Base-by-base conservation (phyloP, 2,113 vertebrate genomes). In the Setophaga coronata region DNA sequence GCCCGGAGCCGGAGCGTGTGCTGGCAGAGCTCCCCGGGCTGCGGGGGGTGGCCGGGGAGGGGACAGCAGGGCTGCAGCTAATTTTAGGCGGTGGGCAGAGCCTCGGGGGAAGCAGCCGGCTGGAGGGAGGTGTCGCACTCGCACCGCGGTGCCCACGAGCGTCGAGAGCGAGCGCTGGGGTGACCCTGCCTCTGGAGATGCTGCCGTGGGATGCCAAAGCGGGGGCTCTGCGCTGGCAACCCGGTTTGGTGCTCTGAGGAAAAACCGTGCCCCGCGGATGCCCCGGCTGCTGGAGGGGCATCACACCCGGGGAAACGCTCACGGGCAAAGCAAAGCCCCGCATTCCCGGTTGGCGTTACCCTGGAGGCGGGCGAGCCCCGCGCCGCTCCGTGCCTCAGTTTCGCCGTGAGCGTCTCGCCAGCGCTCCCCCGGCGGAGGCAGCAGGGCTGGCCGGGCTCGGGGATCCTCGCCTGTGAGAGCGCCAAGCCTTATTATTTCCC, bases 401-500 rank as follows among this genome's bases (percentile, higher is more conserved):
- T 90, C 89, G 33, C 70, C n/a, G 10, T 0, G 18, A 23, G n/a
- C 10, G 20, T 91, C 89, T 58, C 4, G 34, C 66, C 21, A 43
- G 66, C 42, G 69, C 87, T 89, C 24, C 42, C 88, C 70, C 17
- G 17, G 78, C 7, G 85, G 82, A 96, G 78, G 95, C 93, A 67
- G 93, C 70, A 67, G 70, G 82, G 87, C 45, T 91, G 89, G 87
- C 70, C 7, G 21, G 82, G 90, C 73, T 93, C n/a, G 21, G 88
- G 91, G 97, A 94, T 97, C 91, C 93, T 96, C 34, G 93, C 87
- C 73, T 87, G 87, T 34, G 83, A 95, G 94, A 95, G 94, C 83
- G 61, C 94, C 91, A 71, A 90, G 92, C 89, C 90, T 96, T 91
- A 89, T 97, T 96, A 91, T 96, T 96, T 95, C 94, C 94, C 94